Conservation (phyloP, 2,113 vertebrate species). For the Sakesphorus luctuosus region DNA sequence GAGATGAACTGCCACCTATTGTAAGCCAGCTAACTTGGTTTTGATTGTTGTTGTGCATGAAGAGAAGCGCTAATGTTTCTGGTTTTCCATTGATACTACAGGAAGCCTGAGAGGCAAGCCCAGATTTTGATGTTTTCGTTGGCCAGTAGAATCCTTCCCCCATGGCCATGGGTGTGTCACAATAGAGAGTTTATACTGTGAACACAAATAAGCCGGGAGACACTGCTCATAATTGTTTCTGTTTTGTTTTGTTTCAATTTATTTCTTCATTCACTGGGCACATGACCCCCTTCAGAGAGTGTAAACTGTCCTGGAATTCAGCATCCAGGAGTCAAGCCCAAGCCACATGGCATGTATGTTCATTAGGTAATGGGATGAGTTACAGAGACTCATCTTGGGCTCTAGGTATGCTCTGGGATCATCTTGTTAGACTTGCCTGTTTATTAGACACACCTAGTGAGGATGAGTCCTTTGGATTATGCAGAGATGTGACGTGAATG, state of each 20-base stretch:
- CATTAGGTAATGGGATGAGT: background rate
- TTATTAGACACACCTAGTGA: background rate
- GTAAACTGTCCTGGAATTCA: background rate
- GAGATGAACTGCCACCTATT: background rate
- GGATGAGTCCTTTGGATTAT: background rate
- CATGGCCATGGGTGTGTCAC: accelerated
- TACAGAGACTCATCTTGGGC: background rate
- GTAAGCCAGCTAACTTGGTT: background rate
- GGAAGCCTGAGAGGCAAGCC: background rate
- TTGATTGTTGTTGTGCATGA: background rate
- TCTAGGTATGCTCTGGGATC: background rate
- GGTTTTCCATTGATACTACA: background rate
- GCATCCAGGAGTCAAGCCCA: background rate
- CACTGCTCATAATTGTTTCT: background rate
- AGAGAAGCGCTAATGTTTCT: background rate
- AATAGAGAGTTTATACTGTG: background rate
- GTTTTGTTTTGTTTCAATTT: background rate
- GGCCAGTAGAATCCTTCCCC: background rate
- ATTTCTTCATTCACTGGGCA: background rate
- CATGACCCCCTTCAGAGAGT: background rate
- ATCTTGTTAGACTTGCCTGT: background rate
- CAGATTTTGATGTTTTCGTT: background rate
- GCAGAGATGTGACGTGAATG: background rate
- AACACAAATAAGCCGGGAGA: background rate
- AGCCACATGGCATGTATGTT: background rate